These are phyloP conservation scores for Ennomos erosarius DNA, from an alignment of 2,888 invertebrate species.

Conservation along the genomic window DNA sequence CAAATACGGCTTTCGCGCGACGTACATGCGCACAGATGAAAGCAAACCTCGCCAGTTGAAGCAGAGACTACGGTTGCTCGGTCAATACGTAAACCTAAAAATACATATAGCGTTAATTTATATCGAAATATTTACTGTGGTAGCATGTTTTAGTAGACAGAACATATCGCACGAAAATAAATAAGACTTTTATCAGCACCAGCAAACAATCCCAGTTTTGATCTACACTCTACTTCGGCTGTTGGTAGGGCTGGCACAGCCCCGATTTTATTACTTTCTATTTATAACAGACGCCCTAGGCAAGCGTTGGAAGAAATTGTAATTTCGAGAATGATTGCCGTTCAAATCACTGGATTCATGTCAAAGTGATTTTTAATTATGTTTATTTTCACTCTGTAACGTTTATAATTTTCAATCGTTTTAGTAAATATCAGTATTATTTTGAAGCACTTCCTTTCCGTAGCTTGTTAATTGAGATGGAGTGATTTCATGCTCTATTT, in stretches of 20 bases:
- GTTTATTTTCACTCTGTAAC: neutral
- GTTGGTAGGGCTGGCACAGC: conserved; percentile 4
- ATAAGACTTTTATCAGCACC: conserved; percentile 10
- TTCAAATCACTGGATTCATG: neutral
- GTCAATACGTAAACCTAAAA: too few relatives aligned
- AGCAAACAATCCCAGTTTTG: conserved; percentile 10
- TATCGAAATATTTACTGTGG: neutral
- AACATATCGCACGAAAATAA: conserved; percentile 10
- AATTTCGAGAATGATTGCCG: conserved; percentile 9
- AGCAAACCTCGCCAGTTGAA: too few relatives aligned
- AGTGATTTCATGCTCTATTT: too few relatives aligned
- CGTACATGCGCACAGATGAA: too few relatives aligned
- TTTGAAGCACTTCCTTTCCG: too few relatives aligned
- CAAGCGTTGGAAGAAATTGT: conserved; percentile 9
- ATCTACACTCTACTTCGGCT: conserved; percentile 3
- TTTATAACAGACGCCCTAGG: conserved; percentile 7
- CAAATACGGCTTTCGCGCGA: too few relatives aligned
- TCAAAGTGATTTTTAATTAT: neutral
- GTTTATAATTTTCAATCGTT: too few relatives aligned
- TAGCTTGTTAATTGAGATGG: too few relatives aligned
- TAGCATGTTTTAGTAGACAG: neutral
- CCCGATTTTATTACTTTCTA: conserved; percentile 3
- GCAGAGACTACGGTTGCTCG: too few relatives aligned
- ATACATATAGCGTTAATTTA: too few relatives aligned
- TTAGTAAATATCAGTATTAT: too few relatives aligned